Evolutionary conservation across 2,113 vertebrate genomes (phyloP), one percentile per base, ranked within the genome.

Genomic region (Brachypodius melanocephalos): DNA sequence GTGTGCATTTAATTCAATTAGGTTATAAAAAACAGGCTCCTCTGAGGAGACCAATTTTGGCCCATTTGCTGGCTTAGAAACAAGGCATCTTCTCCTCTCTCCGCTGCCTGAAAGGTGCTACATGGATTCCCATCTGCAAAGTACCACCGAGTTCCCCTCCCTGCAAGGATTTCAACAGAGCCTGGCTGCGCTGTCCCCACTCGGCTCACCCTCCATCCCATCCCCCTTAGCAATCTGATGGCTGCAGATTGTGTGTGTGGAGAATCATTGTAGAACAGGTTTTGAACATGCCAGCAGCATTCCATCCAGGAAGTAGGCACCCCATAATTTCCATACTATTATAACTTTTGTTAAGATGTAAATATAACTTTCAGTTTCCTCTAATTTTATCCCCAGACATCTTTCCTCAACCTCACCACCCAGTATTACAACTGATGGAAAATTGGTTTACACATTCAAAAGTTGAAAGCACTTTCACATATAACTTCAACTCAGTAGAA

Each of bases 131-230:
- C 42, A 62, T 20, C 46, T 57, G 59, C 49, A 48, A 65, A 85
- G 42, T 12, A 24, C 49, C 49, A 48, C 24, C 0, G 1, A 48
- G 68, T 40, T 48, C 18, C n/a, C 14, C 58, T 57, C 18, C 42
- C 49, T 57, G 49, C 42, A 57, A 65, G 7, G 24, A 48, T 42
- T 57, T 25, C 34, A 57, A 2, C 19, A 42, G 51, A 34, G 25
- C 8, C 59, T 42, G 24, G 25, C 12, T 34, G 19, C 0, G 0
- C 16, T 40, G 49, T 20, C 25, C 36, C 25, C 10, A 2, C 25
- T 48, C 16, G 8, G 12, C 19, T 19, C 34, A 25, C 16, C 42
- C 59, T 34, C 25, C 34, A 4, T 34, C 34, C 29, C 59, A 65
- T 8, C 19, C 49, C 15, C 28, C 12, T 26, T 5, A 26, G 57